Evolutionary conservation across 2,797 vertebrate genomes (phyloP), one percentile per base, ranked within the genome.

Genomic region (Babyrousa celebensis): DNA sequence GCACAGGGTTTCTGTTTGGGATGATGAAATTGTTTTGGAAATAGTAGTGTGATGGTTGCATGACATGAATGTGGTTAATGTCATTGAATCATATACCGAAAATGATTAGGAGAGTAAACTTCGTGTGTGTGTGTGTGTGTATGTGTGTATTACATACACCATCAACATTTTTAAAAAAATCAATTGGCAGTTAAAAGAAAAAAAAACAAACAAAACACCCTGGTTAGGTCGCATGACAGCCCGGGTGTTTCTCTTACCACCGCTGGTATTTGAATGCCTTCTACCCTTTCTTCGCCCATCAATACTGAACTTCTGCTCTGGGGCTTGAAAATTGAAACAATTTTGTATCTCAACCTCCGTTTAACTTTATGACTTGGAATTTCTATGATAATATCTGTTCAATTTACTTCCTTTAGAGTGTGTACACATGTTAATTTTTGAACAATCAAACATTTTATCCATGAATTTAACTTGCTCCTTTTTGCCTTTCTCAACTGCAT

Each of bases 341-440:
- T 91, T 80, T 94, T 89, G 25, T 56, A 84, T 68, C 82, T 94
- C 93, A 77, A 48, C 27, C 92, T 82, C 40, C 65, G 72, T 79
- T 82, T 89, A 85, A 92, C 54, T 86, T 56, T 58, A 52, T 65
- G 65, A 89, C 21, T 62, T 83, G 18, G 25, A 85, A 94, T 95
- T 78, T 52, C 60, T 48, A 60, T 12, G 15, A 72, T 12, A 93
- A 82, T 65, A 43, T 21, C 29, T 54, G 83, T 32, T 65, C 8
- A 52, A 25, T 54, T 70, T 43, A 83, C 11, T 95, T 62, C 60
- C 65, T 88, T 95, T 86, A 88, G 96, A 88, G 75, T 48, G 15
- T n/a, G 71, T 18, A 58, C 27, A 88, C 40, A 16, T 9, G 21
- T 43, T 21, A 29, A 62, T 84, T 68, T 90, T 95, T 75, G 75